These are phyloP conservation scores for Theretra japonica DNA, from an alignment of 2,888 invertebrate genomes.

Conservation along the genomic window DNA sequence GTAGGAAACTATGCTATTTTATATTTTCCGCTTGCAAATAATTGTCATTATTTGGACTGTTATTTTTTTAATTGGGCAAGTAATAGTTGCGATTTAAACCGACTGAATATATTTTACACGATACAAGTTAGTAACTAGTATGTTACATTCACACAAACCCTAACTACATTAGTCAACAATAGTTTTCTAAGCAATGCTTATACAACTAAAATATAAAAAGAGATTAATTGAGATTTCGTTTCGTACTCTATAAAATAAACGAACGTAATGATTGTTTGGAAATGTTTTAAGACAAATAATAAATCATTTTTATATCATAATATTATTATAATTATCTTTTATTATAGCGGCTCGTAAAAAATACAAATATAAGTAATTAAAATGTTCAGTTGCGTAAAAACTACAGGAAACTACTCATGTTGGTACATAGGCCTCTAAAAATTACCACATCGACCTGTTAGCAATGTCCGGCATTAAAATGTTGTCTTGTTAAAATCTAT, in stretches of 20 bases:
- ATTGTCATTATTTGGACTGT: background rate
- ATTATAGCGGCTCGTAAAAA: background rate
- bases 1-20: too few species aligned
- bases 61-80: background rate
- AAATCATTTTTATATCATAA: background rate
- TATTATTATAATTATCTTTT: background rate
- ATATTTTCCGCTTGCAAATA: too few species aligned
- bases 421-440: too few species aligned
- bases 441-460: too few species aligned
- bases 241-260: slow-evolving; percentile 25
- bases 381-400: too few species aligned
- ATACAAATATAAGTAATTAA: too few species aligned
- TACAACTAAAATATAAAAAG: slow-evolving; percentile 28
- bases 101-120: slow-evolving; percentile 13
- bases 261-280: background rate
- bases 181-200: slow-evolving; percentile 26
- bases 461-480: too few species aligned
- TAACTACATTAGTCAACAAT: slow-evolving; percentile 27
- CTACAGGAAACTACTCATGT: too few species aligned
- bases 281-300: background rate
- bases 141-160: slow-evolving; percentile 22
- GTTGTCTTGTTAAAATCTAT: too few species aligned
- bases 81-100: slow-evolving; percentile 6
- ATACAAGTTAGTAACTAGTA: slow-evolving; percentile 11
- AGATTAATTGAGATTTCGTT: slow-evolving; percentile 34